phyloP scores from a whole-genome alignment of 2,797 vertebrate species.

The Scolopax bukidnonensis region DNA sequence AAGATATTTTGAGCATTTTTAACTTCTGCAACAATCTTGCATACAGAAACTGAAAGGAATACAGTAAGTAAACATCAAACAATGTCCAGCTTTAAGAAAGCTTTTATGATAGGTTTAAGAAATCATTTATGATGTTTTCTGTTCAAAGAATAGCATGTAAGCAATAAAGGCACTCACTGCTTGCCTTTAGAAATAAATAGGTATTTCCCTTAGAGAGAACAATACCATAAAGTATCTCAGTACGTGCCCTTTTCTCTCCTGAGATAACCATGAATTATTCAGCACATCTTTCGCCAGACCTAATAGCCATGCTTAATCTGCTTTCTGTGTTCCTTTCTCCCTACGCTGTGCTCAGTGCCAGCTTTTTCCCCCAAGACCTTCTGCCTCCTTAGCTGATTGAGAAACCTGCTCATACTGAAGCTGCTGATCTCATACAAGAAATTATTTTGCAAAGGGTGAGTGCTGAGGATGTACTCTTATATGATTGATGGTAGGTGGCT shows the following conservation, averaged over 20 bases:
- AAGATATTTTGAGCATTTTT: neutral
- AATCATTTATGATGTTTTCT: neutral
- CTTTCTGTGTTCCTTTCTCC: neutral
- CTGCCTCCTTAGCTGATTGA: neutral
- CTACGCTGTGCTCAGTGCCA: neutral
- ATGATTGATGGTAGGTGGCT: neutral
- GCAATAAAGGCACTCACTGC: neutral
- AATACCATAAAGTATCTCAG: neutral
- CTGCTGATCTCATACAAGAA: neutral
- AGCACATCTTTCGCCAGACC: neutral
- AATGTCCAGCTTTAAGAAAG: neutral
- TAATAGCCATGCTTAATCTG: neutral
- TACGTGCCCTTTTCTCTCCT: neutral
- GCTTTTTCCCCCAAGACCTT: neutral
- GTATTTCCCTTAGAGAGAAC: neutral
- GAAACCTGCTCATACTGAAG: neutral
- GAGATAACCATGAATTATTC: neutral
- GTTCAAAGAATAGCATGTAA: neutral
- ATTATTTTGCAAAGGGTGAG: neutral
- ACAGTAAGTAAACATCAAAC: neutral
- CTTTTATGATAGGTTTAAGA: neutral
- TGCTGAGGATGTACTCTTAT: neutral
- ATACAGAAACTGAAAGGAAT: neutral
- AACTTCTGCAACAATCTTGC: neutral
- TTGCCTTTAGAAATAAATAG: neutral